phyloP scores from a whole-genome alignment of 2,113 vertebrate genomes.

The Agelaius phoeniceus region DNA sequence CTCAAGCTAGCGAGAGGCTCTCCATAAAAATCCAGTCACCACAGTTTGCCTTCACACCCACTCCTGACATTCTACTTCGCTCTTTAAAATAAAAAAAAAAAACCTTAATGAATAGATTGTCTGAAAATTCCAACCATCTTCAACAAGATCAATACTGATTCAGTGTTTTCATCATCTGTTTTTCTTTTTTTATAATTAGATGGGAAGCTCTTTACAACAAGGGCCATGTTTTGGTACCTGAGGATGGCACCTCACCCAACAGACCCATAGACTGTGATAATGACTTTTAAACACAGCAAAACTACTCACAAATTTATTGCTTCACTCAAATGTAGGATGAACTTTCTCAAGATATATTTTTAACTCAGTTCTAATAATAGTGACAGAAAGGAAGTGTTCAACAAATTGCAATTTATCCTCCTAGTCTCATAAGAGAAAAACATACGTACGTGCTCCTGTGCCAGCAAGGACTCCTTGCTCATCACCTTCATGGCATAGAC shows the following conservation, averaged over 20 bases:
- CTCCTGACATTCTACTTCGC: background rate
- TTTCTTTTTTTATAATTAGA: background rate
- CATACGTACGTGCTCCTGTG: constrained; percentile 82
- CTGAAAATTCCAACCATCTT: background rate
- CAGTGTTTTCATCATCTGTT: background rate
- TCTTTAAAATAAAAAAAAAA: background rate
- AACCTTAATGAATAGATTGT: background rate
- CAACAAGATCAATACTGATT: background rate
- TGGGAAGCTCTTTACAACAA: background rate
- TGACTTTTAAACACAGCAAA: background rate
- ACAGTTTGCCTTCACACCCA: constrained; percentile 41
- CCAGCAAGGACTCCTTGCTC: constrained; percentile 83
- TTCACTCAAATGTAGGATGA: background rate
- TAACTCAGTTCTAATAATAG: background rate
- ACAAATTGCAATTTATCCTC: background rate
- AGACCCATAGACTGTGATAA: background rate
- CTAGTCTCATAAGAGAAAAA: background rate
- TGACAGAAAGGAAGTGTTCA: background rate
- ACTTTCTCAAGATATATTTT: background rate
- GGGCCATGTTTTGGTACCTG: background rate
- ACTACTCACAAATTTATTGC: background rate
- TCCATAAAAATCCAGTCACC: constrained; percentile 31
- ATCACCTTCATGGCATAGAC: constrained; percentile 95
- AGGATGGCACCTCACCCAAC: background rate
- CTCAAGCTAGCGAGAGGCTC: constrained; percentile 6